Evolutionary conservation across 2,888 invertebrate genomes (phyloP).

Genomic region (Metallyticus violacea): DNA sequence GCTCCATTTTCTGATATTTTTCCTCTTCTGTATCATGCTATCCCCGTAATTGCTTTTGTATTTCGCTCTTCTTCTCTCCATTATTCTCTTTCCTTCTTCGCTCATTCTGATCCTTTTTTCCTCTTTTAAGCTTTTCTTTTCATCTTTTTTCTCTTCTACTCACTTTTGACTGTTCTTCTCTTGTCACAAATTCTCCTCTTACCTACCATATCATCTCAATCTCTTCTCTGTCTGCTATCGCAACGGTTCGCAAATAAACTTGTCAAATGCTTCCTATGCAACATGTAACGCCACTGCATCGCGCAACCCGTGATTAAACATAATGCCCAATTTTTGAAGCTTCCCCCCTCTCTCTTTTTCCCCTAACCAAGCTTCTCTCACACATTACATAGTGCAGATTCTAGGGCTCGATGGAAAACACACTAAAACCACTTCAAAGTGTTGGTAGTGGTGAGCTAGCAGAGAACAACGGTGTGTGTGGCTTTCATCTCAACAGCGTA

Average conservation of each 20-base stretch:
- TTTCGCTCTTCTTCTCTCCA: background rate
- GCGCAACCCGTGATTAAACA: background rate
- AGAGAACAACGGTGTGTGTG: background rate
- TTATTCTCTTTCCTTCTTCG: background rate
- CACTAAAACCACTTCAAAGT: background rate
- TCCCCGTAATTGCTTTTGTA: too few species aligned
- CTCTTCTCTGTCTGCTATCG: background rate
- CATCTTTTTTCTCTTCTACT: background rate
- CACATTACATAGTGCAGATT: background rate
- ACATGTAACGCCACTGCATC: background rate
- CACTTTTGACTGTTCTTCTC: too few species aligned
- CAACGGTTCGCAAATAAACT: background rate
- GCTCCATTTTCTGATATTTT: too few species aligned
- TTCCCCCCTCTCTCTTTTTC: background rate
- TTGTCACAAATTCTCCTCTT: too few species aligned
- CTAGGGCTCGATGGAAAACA: background rate
- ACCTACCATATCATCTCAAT: background rate
- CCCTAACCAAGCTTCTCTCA: background rate
- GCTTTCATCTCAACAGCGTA: background rate
- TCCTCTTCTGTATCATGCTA: too few species aligned
- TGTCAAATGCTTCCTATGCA: background rate
- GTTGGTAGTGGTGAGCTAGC: background rate
- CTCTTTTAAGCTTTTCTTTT: background rate
- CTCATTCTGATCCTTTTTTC: background rate
- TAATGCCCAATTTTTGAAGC: background rate